Conservation (phyloP, 2,888 invertebrate species). For the Trachelus stipa region DNA sequence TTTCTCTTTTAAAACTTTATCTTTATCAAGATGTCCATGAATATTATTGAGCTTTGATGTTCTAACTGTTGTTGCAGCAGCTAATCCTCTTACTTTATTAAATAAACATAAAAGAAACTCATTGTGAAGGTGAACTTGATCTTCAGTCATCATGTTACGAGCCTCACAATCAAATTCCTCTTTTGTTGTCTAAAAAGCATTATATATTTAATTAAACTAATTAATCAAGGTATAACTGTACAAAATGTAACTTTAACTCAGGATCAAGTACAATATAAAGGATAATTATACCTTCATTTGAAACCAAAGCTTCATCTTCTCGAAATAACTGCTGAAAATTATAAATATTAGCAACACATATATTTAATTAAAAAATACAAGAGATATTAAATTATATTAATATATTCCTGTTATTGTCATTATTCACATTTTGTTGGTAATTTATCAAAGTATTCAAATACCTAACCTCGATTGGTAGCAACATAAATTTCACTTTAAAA, state of each 20-base stretch:
- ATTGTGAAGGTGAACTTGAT: conserved; percentile 86
- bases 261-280: background rate
- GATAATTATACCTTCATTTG: conserved; percentile 63
- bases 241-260: conserved; percentile 3
- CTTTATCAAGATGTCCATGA: conserved; percentile 65
- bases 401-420: background rate
- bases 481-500: background rate
- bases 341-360: background rate
- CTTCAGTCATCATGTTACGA: conserved; percentile 76
- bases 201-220: conserved; percentile 14
- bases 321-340: conserved; percentile 70
- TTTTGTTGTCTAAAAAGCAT: conserved; percentile 77
- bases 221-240: conserved; percentile 8
- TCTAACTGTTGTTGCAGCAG: conserved; percentile 62
- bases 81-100: conserved; percentile 75
- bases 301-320: conserved; percentile 82
- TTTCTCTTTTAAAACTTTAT: conserved; percentile 59
- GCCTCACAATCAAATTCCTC: conserved; percentile 87
- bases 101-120: conserved; percentile 84
- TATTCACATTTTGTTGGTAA: background rate
- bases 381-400: background rate
- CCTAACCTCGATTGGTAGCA: conserved; percentile 1
- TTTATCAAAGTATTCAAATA: background rate
- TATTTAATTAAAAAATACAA: background rate
- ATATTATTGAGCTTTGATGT: conserved; percentile 42